Conservation (phyloP, 2,888 invertebrate genomes). For the Ferdinandea cuprea region DNA sequence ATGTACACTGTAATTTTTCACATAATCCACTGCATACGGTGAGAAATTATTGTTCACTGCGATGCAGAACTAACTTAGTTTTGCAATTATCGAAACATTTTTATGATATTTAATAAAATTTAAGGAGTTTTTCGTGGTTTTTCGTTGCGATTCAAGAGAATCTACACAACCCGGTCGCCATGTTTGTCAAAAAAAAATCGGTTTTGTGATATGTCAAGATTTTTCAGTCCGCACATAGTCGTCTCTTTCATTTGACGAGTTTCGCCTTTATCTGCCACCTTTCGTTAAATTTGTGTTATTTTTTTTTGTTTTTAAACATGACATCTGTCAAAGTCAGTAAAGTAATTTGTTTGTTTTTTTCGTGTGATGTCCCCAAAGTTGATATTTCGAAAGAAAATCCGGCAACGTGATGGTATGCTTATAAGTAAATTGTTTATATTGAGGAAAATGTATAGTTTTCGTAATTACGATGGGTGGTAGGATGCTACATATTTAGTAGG, state of each 20-base stretch:
- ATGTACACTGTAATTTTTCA: constrained; percentile 61
- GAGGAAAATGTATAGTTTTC: not conserved
- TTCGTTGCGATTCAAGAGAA: constrained; percentile 61
- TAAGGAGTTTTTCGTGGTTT: constrained; percentile 63
- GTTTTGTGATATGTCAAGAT: constrained; percentile 72
- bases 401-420: constrained; percentile 46
- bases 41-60: constrained; percentile 40
- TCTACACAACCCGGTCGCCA: constrained; percentile 75
- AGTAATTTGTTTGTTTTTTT: constrained; percentile 12
- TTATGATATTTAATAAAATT: constrained; percentile 41
- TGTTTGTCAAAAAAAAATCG: constrained; percentile 70
- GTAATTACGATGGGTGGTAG: too few relatives aligned
- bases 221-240: constrained; percentile 19
- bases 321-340: constrained; percentile 48
- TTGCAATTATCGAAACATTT: constrained; percentile 59
- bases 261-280: constrained; percentile 63
- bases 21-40: constrained; percentile 55
- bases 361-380: constrained; percentile 46
- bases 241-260: constrained; percentile 66
- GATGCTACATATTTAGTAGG: too few relatives aligned
- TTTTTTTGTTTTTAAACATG: not conserved
- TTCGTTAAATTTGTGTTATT: constrained; percentile 41
- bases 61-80: constrained; percentile 38
- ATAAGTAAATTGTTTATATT: not conserved
- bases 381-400: constrained; percentile 49